These are phyloP conservation scores for Holothuria scabra DNA, from an alignment of 53 echinoderm and acorn worm species.

Conservation along the genomic window DNA sequence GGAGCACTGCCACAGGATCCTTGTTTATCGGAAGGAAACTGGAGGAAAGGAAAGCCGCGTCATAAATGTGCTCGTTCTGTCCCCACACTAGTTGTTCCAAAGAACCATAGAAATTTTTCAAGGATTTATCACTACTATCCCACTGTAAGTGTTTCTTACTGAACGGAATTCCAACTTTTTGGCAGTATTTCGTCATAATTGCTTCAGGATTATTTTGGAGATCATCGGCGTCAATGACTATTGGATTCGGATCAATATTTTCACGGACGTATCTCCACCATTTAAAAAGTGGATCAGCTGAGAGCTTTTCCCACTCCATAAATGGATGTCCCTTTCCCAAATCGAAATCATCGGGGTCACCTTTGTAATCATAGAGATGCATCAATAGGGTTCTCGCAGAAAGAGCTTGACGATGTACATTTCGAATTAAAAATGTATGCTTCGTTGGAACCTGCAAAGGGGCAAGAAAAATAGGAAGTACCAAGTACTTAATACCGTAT, in stretches of 20 bases:
- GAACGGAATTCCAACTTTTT: conserved; percentile 14
- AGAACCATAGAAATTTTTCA: conserved; percentile 5
- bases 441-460: neutral
- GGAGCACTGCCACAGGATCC: neutral
- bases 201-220: conserved; percentile 20
- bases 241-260: conserved; percentile 26
- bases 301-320: conserved; percentile 35
- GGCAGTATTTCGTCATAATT: conserved; percentile 26
- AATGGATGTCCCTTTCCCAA: conserved; percentile 18
- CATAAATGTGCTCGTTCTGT: conserved; percentile 7
- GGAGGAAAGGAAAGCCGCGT: conserved; percentile 34
- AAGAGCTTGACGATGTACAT: conserved; percentile 2
- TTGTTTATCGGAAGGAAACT: neutral
- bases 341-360: conserved; percentile 24
- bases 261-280: conserved; percentile 30
- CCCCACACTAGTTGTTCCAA: conserved; percentile 38
- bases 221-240: conserved; percentile 39
- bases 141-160: conserved; percentile 11
- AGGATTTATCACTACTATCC: conserved; percentile 7
- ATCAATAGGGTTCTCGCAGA: neutral
- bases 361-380: neutral
- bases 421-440: conserved; percentile 36
- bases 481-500: no score
- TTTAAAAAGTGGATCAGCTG: conserved; percentile 15
- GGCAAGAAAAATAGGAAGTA: no score